Base-by-base conservation (phyloP, 2,888 invertebrate species). In the Cylloceria caligata region DNA sequence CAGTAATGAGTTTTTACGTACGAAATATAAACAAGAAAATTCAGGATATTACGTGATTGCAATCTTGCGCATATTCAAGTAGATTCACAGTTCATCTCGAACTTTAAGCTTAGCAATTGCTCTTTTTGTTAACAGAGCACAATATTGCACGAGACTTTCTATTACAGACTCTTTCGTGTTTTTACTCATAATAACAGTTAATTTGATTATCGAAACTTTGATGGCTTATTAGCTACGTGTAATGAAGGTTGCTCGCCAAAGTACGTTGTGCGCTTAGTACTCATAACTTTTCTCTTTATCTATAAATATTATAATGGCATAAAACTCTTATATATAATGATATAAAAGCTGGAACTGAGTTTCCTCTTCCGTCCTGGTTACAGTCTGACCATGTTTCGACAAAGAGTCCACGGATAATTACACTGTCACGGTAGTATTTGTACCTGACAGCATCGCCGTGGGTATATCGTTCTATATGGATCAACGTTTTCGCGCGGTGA, bases 201-300 rank as follows among this genome's bases (percentile, higher is more conserved):
- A 76, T 72, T 72, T 42, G 60, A 60, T 72, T 80, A 80, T 67
- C 49, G 60, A 80, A 80, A 71, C 80, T 76, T 72, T 42, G 55
- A 80, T 67, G 72, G 65, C 76, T 60, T 57, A 76, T 80, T 76
- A 67, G 49, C 30, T 72, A 49, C 9, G 60, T 27, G 62, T 60
- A 64, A 68, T 62, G 57, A 76, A 69, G 30, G 19, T 52, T 42
- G 65, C 19, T 30, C 39, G 42, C 11, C 2, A 52, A 45, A 62
- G 11, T 49, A 27, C 36, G 30, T 11, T 62, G 49, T 30, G 19
- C 30, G n/a, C 27, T 49, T 19, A 34, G 11, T 16, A n/a, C 24
- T 55, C 47, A 47, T 65, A 75, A 65, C 65, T 75, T 75, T 57
- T 21, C 39, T 2, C 19, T 34, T 45, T 16, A 30, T 9, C 45